phyloP scores from a whole-genome alignment of 2,797 vertebrate genomes.

The Phrynocephalus forsythii region DNA sequence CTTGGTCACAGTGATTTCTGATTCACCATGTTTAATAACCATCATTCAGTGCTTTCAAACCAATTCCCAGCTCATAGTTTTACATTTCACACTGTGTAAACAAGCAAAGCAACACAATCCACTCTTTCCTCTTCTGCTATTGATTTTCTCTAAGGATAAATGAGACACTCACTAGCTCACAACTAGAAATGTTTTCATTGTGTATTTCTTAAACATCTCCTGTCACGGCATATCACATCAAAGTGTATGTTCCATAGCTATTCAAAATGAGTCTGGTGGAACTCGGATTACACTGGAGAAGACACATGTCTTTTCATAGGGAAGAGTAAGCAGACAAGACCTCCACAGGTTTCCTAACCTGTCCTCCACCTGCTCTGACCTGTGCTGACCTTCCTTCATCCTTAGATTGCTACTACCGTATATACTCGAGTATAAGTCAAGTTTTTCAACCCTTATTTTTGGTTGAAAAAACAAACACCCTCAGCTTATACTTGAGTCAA shows the following conservation, averaged over 20 bases:
- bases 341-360: too few species aligned
- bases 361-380: too few species aligned
- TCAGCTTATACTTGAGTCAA: too few species aligned
- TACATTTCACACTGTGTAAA: slow-evolving; percentile 28
- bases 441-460: too few species aligned
- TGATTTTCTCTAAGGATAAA: slow-evolving; percentile 20
- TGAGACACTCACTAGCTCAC: not conserved
- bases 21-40: not conserved
- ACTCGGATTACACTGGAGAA: too few species aligned
- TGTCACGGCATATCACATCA: not conserved
- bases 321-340: too few species aligned
- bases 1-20: slow-evolving; percentile 14
- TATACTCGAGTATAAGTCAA: too few species aligned
- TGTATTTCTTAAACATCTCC: not conserved
- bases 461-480: too few species aligned
- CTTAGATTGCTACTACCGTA: too few species aligned
- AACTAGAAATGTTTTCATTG: slow-evolving; percentile 15
- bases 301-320: too few species aligned
- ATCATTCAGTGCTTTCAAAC: slow-evolving; percentile 1
- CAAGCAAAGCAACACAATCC: not conserved
- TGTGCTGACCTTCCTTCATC: too few species aligned
- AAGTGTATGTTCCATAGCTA: not conserved
- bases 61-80: not conserved
- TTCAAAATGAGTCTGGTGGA: too few species aligned
- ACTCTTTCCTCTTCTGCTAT: slow-evolving; percentile 11